Percentiles rank a stretch among this genome's conserved stretches.
Conservation (phyloP, 2,113 vertebrate genomes). For the Oryzias woworae region DNA sequence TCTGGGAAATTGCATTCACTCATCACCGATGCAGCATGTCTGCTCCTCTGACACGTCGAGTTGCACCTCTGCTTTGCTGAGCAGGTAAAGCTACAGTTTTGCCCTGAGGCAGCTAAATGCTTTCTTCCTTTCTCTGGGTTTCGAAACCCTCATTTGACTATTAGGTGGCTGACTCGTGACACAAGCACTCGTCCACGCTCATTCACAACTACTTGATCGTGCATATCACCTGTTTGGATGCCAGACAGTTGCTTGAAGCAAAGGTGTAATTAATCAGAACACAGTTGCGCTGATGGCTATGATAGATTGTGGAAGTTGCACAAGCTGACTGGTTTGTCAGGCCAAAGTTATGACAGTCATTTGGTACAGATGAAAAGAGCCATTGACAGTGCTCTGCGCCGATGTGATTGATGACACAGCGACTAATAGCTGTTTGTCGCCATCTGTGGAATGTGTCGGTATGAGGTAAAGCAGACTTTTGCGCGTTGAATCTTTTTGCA, state of each 20-base stretch:
- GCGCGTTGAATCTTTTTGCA: conserved; percentile 40
- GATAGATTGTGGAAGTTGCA: conserved; percentile 74
- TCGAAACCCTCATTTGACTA: conserved; percentile 45
- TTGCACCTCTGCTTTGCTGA: conserved; percentile 54
- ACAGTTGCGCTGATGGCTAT: conserved; percentile 66
- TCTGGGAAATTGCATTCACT: conserved; percentile 69
- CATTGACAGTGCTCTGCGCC: conserved; percentile 54
- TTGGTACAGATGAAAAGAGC: conserved; percentile 55
- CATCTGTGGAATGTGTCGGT: conserved; percentile 54
- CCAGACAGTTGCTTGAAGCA: conserved; percentile 64
- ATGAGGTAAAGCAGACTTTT: conserved; percentile 45
- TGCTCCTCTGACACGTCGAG: conserved; percentile 63
- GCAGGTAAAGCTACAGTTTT: conserved; percentile 50
- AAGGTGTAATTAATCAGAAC: conserved; percentile 74
- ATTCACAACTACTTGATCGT: conserved; percentile 53
- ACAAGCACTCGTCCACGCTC: conserved; percentile 49
- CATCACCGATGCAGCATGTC: conserved; percentile 55
- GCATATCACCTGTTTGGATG: conserved; percentile 47
- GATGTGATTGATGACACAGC: conserved; percentile 51
- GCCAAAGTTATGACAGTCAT: conserved; percentile 61
- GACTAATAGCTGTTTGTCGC: conserved; percentile 60
- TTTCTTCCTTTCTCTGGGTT: conserved; percentile 48
- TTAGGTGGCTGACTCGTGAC: conserved; percentile 49
- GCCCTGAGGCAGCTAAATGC: conserved; percentile 53
- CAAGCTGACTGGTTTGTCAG: conserved; percentile 66